Percentiles rank a stretch among this genome's conserved stretches.
phyloP scores from a whole-genome alignment of 2,888 invertebrate genomes.

The Drosophila incognita region DNA sequence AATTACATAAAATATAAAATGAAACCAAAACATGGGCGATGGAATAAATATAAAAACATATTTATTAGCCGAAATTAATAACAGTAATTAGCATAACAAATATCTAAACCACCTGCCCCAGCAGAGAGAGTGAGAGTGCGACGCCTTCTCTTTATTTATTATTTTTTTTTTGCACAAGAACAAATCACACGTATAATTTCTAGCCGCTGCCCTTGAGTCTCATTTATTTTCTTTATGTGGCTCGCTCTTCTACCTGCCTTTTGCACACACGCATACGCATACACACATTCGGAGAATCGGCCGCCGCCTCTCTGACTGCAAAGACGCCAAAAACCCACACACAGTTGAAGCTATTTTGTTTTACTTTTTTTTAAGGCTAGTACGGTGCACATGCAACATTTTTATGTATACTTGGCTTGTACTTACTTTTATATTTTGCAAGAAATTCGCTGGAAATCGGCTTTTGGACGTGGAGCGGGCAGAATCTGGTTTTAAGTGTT shows the following conservation, averaged over 20 bases:
- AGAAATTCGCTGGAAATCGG: conserved; percentile 60
- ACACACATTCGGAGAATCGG: conserved; percentile 31
- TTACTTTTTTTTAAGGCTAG: conserved; percentile 22
- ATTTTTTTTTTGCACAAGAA: conserved; percentile 45
- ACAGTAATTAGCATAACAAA: conserved; percentile 22
- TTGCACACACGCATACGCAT: conserved; percentile 32
- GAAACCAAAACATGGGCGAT: background rate
- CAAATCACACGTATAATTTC: conserved; percentile 62
- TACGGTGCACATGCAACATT: conserved; percentile 39
- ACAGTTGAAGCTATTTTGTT: conserved; percentile 18
- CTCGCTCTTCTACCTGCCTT: conserved; percentile 65
- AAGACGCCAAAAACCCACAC: conserved; percentile 65
- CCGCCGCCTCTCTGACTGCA: conserved; percentile 55
- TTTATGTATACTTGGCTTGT: conserved; percentile 54
- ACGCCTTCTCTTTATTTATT: conserved; percentile 20
- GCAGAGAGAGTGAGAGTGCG: background rate
- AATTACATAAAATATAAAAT: conserved; percentile 63
- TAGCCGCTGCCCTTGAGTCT: conserved; percentile 74
- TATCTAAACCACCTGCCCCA: conserved; percentile 51
- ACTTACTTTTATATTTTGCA: conserved; percentile 64
- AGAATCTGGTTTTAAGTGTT: conserved; percentile 31
- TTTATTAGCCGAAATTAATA: conserved; percentile 48
- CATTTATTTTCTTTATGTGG: conserved; percentile 42
- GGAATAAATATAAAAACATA: conserved; percentile 2
- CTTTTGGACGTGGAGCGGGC: conserved; percentile 28